Evolutionary conservation across 2,113 vertebrate genomes (phyloP), one percentile per base, ranked within the genome.

Genomic region (Penelope pileata): DNA sequence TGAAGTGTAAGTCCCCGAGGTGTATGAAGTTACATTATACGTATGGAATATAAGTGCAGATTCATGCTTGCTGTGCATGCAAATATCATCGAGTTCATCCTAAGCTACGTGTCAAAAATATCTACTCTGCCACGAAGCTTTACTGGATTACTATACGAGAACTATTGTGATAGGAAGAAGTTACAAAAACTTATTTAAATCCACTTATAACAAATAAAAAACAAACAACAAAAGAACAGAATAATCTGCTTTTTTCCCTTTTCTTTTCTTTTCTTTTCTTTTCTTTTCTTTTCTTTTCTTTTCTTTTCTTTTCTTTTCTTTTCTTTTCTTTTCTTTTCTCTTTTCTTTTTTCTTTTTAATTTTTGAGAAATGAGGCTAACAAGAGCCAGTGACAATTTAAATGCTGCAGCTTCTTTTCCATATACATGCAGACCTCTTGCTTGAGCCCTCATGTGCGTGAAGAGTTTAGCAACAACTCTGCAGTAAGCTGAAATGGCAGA

Each of bases 1-100:
- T 84, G 79, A 92, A 91, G 84, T 58, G 68, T 56, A 91, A 81
- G 91, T 96, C 96, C 95, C 93, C 79, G 92, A 97, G 94, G 94
- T 86, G 81, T 95, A 96, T 90, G 80, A 78, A 91, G 85, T 90
- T 90, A 87, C 64, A 80, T 45, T 95, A 88, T 66, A 18, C 14
- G 63, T 16, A 76, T 58, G 96, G 95, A 96, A 97, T 32, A 58
- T 67, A 93, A 94, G 69, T 38, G 64, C 53, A 45, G 90, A 86
- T 82, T 86, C 88, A n/a, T 89, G 78, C 64, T 79, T 77, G 90
- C 87, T 91, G 27, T 2, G 1, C 70, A 83, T 48, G 66, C 53
- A 91, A 86, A 74, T 85, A 91, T 62, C 38, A 75, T 48, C 58
- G 88, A 93, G 83, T 89, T 91, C 83, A 93, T 77, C 16, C 34